Evolutionary conservation across 2,113 vertebrate genomes (phyloP), one percentile per base, ranked within the genome.

Genomic region (Numida meleagris): DNA sequence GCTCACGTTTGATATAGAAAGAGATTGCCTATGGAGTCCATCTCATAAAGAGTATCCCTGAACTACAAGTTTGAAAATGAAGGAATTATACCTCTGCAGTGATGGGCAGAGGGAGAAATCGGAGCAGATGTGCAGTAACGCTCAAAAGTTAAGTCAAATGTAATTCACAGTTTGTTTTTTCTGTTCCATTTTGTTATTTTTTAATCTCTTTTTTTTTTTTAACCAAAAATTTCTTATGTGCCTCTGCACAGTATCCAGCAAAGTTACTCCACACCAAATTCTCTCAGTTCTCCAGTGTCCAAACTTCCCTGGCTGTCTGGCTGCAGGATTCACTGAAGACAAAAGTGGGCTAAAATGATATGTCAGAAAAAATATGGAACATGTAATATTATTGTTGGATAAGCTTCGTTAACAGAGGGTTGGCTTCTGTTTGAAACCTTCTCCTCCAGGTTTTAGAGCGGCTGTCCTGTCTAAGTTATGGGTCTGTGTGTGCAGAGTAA

Each of bases 361-460:
- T 94, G 53, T 55, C 50, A 48, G 48, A 89, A 72, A 53, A 89
- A 90, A 73, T 76, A 75, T 70, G 89, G 89, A 40, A 79, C 21
- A 1, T 80, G 20, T 67, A 43, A 51, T 31, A 51, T 16, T 88
- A 43, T 90, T 90, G 71, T 94, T 91, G 50, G 89, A 80, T 89
- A 86, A 68, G 74, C 33, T 62, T 93, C 82, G 48, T 59, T 74
- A 80, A 66, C 78, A 70, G 55, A 85, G 8, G 13, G 2, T 77
- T 94, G 72, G 38, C 72, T 92, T 77, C 81, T 76, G 62, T 88
- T 89, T 86, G 77, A 82, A 92, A 75, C 27, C 29, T 82, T 42
- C 29, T 48, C 81, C 31, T 45, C 31, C 3, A 24, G 63, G 43
- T 94, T 89, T 89, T n/a, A 61, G 46, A 79, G 81, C 13, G 4